A percentile compares a stretch with the other conserved stretches of the same genome.
These are phyloP conservation scores for Acrocephalus arundinaceus DNA, from an alignment of 2,113 vertebrate genomes.

Conservation along the genomic window DNA sequence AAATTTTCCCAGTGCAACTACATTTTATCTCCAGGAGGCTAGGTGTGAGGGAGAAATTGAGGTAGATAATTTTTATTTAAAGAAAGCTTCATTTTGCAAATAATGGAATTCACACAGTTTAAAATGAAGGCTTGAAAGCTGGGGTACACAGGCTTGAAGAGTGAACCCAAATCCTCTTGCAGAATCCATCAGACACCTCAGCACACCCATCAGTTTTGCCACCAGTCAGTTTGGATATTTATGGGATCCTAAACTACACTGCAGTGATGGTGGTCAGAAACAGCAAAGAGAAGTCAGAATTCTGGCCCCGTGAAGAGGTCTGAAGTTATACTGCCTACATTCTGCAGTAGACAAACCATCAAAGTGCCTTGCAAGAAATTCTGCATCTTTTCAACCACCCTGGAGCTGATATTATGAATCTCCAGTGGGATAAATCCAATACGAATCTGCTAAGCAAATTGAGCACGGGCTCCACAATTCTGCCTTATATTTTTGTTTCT, in stretches of 20 bases:
- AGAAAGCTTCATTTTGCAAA: not conserved
- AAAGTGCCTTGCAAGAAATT: not conserved
- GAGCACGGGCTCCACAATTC: not conserved
- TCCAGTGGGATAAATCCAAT: not conserved
- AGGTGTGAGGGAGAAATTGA: not conserved
- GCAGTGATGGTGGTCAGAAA: not conserved
- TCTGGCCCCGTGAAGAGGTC: not conserved
- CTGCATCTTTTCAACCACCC: not conserved
- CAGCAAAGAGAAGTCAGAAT: not conserved
- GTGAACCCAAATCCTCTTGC: not conserved
- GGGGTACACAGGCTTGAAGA: not conserved
- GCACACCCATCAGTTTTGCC: not conserved
- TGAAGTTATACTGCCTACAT: not conserved
- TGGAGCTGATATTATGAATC: not conserved
- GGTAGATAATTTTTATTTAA: not conserved
- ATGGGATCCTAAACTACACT: not conserved
- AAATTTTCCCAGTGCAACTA: not conserved
- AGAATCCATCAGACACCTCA: not conserved
- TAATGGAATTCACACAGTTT: rapidly evolving
- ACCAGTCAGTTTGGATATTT: not conserved
- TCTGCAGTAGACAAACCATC: not conserved
- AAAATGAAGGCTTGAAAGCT: not conserved
- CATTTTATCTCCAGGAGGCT: not conserved
- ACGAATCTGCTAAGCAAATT: not conserved
- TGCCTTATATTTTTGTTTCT: constrained; percentile 24